Evolutionary conservation across 2,113 vertebrate genomes (phyloP).

Genomic region (Bufo bufo): DNA sequence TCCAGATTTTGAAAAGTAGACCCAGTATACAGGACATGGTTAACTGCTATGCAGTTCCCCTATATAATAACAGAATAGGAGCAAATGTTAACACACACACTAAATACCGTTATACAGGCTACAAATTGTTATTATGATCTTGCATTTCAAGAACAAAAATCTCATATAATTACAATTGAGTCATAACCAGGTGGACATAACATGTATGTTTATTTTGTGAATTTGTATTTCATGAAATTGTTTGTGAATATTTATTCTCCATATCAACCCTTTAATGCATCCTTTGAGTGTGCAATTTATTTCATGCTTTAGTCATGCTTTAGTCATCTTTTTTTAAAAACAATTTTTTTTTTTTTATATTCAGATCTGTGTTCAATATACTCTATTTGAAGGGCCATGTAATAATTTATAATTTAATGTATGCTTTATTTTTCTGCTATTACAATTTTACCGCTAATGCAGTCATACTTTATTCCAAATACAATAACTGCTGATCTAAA

Average conservation of each 20-base stretch:
- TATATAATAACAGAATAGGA: too few relatives aligned
- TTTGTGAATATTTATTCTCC: background rate
- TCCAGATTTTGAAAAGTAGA: too few relatives aligned
- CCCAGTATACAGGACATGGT: too few relatives aligned
- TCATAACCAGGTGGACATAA: background rate
- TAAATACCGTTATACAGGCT: too few relatives aligned
- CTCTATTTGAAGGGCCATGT: background rate
- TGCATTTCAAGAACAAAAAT: background rate
- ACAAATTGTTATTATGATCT: background rate
- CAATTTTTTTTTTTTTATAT: conserved; percentile 1
- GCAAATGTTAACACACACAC: too few relatives aligned
- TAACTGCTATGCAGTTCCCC: too few relatives aligned
- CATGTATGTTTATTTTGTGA: background rate
- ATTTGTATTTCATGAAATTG: background rate
- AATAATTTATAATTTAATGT: conserved; percentile 1
- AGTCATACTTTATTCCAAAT: background rate
- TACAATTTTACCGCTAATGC: conserved; percentile 16
- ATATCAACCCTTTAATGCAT: background rate
- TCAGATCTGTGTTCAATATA: background rate
- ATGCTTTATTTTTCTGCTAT: conserved; percentile 1
- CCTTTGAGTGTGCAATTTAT: background rate
- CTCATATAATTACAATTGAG: background rate
- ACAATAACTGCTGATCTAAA: background rate
- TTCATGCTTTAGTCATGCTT: background rate
- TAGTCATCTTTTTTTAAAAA: background rate